Conservation (phyloP, 1,140 invertebrate genomes). For the Tetragnatha versicolor region DNA sequence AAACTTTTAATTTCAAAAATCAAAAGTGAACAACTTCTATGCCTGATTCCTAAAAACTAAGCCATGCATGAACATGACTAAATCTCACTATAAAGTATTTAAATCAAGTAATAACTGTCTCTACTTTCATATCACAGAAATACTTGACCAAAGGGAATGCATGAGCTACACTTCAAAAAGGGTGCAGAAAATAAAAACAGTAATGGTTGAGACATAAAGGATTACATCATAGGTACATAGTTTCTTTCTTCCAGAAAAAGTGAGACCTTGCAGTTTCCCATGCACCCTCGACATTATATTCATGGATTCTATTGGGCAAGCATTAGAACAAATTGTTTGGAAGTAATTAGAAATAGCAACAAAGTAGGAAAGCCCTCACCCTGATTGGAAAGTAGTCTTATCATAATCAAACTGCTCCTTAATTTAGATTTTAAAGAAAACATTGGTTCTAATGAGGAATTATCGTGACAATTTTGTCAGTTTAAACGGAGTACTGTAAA, state of each 20-base stretch:
- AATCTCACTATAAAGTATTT: constrained; percentile 48
- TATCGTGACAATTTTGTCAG: no score
- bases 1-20: neutral
- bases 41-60: constrained; percentile 6
- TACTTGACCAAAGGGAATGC: constrained; percentile 51
- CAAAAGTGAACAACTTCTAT: neutral
- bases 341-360: constrained; percentile 31
- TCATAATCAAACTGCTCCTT: no score
- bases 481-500: no score
- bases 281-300: neutral
- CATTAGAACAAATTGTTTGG: constrained; percentile 2
- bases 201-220: neutral
- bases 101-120: constrained; percentile 54
- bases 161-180: constrained; percentile 12
- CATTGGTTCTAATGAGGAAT: no score
- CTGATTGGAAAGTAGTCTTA: constrained; percentile 39
- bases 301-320: neutral
- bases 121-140: constrained; percentile 43
- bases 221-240: neutral
- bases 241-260: neutral
- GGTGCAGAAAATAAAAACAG: constrained; percentile 15
- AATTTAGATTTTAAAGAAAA: no score
- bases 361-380: constrained; percentile 15
- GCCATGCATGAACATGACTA: constrained; percentile 23
- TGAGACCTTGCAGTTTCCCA: neutral